These are phyloP conservation scores for Drosophila anomelani DNA, from an alignment of 2,888 invertebrate genomes.

Conservation along the genomic window DNA sequence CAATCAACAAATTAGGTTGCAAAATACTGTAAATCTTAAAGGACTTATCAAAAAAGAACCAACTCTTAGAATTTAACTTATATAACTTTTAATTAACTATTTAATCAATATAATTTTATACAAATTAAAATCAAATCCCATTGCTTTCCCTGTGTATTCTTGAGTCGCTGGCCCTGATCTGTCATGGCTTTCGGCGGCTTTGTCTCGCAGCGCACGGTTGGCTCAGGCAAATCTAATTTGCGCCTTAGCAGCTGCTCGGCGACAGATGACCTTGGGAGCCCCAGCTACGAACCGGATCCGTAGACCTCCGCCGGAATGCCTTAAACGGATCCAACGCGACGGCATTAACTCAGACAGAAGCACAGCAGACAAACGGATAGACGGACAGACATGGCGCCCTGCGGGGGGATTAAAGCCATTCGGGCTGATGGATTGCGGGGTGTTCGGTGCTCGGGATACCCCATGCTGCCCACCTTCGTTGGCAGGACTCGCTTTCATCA, in stretches of 20 bases:
- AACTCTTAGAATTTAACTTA: too few relatives aligned
- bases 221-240: conserved; percentile 69
- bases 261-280: conserved; percentile 51
- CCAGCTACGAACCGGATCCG: conserved; percentile 9
- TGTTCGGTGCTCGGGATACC: conserved; percentile 3
- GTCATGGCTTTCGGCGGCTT: conserved; percentile 26
- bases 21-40: too few relatives aligned
- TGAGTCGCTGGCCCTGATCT: conserved; percentile 17
- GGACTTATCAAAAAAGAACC: too few relatives aligned
- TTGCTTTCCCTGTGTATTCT: conserved; percentile 2
- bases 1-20: too few relatives aligned
- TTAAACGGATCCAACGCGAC: conserved; percentile 64
- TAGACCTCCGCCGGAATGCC: conserved; percentile 41
- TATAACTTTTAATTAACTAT: neutral
- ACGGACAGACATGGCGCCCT: conserved; percentile 13
- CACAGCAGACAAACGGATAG: conserved; percentile 10
- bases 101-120: too few relatives aligned
- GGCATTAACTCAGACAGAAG: conserved; percentile 62
- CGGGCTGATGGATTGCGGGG: conserved; percentile 41
- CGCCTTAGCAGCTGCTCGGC: conserved; percentile 65
- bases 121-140: neutral
- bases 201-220: conserved; percentile 46
- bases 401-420: conserved; percentile 45
- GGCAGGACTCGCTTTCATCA: conserved; percentile 32
- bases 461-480: neutral